Evolutionary conservation across 2,113 vertebrate species (phyloP).

Genomic region (Nipponia nippon): DNA sequence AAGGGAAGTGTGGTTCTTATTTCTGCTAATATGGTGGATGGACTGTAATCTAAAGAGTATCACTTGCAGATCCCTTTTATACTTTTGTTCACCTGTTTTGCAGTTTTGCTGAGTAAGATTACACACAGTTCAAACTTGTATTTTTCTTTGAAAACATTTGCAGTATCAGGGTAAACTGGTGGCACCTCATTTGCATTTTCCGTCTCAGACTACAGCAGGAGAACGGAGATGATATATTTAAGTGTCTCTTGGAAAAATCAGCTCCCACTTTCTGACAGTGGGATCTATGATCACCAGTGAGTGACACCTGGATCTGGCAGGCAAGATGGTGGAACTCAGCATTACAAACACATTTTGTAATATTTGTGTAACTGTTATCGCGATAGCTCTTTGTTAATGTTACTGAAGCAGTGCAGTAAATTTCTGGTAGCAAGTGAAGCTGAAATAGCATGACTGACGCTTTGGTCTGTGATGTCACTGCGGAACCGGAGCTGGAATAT

Average conservation of each 20-base stretch:
- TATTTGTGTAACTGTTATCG: neutral
- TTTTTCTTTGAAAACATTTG: neutral
- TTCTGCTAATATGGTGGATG: neutral
- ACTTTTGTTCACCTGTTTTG: neutral
- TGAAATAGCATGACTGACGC: neutral
- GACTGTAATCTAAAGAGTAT: neutral
- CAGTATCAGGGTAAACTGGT: neutral
- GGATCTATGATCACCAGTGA: neutral
- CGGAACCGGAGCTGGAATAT: neutral
- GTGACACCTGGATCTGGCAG: neutral
- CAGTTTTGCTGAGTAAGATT: neutral
- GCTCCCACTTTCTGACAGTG: neutral
- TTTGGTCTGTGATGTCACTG: neutral
- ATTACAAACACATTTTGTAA: neutral
- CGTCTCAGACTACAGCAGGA: neutral
- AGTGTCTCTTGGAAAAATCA: neutral
- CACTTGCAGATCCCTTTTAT: neutral
- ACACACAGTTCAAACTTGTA: neutral
- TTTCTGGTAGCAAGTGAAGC: neutral
- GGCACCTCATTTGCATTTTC: neutral
- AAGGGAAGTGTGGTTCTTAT: neutral
- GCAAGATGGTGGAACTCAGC: neutral
- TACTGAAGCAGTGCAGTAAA: neutral
- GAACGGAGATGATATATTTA: neutral
- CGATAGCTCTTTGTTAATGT: neutral